phyloP scores from a whole-genome alignment of 2,113 vertebrate genomes.

The Solea solea region DNA sequence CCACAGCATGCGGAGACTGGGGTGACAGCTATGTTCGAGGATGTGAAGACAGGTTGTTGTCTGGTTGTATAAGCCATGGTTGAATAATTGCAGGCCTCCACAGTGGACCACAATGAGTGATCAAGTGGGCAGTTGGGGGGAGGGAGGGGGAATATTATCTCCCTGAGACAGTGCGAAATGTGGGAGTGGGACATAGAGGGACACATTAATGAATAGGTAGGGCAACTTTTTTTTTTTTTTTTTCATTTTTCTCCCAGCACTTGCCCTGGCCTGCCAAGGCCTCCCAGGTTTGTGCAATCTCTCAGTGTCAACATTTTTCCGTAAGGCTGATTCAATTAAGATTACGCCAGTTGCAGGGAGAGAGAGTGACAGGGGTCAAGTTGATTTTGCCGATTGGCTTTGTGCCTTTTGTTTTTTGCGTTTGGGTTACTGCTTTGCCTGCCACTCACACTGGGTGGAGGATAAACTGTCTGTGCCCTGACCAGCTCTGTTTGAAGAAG shows the following conservation, averaged over 20 bases:
- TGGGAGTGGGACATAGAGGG: conserved; percentile 53
- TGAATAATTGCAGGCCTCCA: conserved; percentile 66
- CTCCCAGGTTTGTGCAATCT: conserved; percentile 95
- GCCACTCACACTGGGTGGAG: conserved; percentile 47
- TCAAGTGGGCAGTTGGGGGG: conserved; percentile 72
- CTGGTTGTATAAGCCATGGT: conserved; percentile 16
- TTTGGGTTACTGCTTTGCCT: conserved; percentile 67
- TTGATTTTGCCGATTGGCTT: conserved; percentile 89
- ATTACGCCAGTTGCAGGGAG: conserved; percentile 87
- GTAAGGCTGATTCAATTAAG: conserved; percentile 99
- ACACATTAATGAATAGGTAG: conserved; percentile 92
- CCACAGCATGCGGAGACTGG: neutral
- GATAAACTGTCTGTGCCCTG: conserved; percentile 56
- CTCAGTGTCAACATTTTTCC: conserved; percentile 96
- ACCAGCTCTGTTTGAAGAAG: conserved; percentile 49
- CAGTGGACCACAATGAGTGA: conserved; percentile 78
- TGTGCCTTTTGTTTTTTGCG: conserved; percentile 79
- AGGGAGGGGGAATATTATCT: conserved; percentile 82
- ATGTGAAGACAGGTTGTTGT: neutral
- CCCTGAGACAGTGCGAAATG: conserved; percentile 89
- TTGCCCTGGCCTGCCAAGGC: conserved; percentile 86
- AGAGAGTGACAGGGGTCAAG: conserved; percentile 89
- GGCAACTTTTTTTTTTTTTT: conserved; percentile 61
- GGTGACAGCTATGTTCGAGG: conserved; percentile 1
- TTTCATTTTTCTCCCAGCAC: conserved; percentile 70